phyloP scores from a whole-genome alignment of 2,888 invertebrate species.

The Dolomedes plantarius region DNA sequence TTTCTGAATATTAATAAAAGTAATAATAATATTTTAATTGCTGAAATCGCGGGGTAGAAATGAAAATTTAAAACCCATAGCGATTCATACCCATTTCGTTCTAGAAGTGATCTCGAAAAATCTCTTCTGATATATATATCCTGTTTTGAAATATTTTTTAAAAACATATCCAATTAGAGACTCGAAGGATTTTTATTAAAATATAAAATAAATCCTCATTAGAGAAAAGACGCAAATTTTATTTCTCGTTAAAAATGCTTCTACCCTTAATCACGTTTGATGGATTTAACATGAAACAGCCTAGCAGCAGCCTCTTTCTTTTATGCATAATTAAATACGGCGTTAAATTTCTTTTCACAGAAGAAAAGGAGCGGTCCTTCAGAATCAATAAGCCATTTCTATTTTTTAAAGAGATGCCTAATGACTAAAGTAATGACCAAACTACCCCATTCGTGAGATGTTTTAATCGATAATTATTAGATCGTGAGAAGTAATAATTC shows the following conservation, averaged over 20 bases:
- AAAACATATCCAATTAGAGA: too few relatives aligned
- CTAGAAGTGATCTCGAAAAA: too few relatives aligned
- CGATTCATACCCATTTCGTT: too few relatives aligned
- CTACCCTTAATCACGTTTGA: not conserved
- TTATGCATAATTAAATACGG: not conserved
- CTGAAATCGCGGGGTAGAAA: too few relatives aligned
- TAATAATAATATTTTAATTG: too few relatives aligned
- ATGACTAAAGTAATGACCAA: not conserved
- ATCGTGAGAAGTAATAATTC: not conserved
- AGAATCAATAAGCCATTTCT: not conserved
- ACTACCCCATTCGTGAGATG: not conserved
- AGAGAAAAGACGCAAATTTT: not conserved
- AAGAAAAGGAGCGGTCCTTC: not conserved
- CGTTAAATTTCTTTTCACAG: not conserved
- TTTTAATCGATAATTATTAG: not conserved
- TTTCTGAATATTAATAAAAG: too few relatives aligned
- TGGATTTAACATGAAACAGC: not conserved
- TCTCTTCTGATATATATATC: too few relatives aligned
- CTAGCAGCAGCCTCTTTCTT: not conserved
- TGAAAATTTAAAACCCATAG: too few relatives aligned
- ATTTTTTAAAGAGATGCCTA: not conserved
- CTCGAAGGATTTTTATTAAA: too few relatives aligned
- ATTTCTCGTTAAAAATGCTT: not conserved
- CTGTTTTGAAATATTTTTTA: too few relatives aligned
- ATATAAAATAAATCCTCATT: not conserved